phyloP scores from a whole-genome alignment of 2,888 invertebrate genomes.

The Dexiosoma caninum region DNA sequence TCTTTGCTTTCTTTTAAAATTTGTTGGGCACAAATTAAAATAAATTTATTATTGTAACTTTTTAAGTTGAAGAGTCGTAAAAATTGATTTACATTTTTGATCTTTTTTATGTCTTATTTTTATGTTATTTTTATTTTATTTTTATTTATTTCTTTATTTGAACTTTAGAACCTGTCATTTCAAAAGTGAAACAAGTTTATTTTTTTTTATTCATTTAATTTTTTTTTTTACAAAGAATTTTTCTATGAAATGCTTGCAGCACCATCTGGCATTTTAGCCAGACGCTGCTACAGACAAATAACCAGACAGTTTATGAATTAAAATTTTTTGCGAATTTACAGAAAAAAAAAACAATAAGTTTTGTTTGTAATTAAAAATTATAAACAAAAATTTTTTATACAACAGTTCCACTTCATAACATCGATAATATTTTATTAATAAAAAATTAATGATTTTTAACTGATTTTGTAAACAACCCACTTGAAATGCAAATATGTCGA shows the following conservation, averaged over 20 bases:
- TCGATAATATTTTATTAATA: slow-evolving; percentile 22
- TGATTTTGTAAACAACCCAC: slow-evolving; percentile 20
- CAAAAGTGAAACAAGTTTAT: slow-evolving; percentile 48
- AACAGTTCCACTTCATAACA: slow-evolving; percentile 18
- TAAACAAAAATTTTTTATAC: slow-evolving; percentile 9
- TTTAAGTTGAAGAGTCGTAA: no score
- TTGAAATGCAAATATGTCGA: background rate
- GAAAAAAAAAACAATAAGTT: no score
- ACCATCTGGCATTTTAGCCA: slow-evolving; percentile 15
- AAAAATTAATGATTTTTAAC: slow-evolving; percentile 1
- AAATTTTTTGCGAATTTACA: background rate
- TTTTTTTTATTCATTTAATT: slow-evolving; percentile 12
- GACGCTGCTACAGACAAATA: slow-evolving; percentile 15
- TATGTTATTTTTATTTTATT: background rate
- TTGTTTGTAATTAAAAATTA: background rate
- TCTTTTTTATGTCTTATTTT: background rate
- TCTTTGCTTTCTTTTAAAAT: no score
- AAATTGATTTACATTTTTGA: no score
- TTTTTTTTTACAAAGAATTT: background rate
- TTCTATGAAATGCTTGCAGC: background rate
- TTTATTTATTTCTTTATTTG: background rate
- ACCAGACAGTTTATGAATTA: background rate
- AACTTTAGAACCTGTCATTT: slow-evolving; percentile 29
- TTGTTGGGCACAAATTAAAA: no score
- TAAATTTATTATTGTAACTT: no score